phyloP scores from a whole-genome alignment of 2,797 vertebrate species.

The Paratrypauchen microcephalus region DNA sequence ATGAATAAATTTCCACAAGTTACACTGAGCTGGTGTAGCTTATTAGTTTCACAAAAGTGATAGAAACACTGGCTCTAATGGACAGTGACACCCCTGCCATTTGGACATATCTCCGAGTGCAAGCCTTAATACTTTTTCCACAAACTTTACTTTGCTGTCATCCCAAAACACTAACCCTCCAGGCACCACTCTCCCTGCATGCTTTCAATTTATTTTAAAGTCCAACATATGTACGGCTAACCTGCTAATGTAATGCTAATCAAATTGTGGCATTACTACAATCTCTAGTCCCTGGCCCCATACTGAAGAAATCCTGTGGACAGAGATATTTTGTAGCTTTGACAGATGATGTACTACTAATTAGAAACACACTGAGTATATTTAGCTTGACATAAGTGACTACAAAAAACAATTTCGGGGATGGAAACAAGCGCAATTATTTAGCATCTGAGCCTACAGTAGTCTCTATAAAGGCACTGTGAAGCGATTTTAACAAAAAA shows the following conservation, averaged over 20 bases:
- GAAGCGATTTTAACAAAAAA: conserved; percentile 71
- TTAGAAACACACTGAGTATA: conserved; percentile 12
- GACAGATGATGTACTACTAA: background rate
- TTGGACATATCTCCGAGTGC: conserved; percentile 33
- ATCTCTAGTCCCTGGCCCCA: background rate
- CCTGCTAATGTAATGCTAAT: conserved; percentile 21
- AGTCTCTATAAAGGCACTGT: conserved; percentile 77
- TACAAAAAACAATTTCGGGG: conserved; percentile 30
- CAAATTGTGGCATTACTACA: conserved; percentile 15
- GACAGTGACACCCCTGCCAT: conserved; percentile 4
- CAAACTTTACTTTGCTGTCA: conserved; percentile 23
- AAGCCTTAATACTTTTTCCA: conserved; percentile 28
- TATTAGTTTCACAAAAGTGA: too few species aligned
- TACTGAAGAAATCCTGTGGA: conserved; percentile 7
- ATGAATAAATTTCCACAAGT: too few species aligned
- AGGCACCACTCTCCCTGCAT: conserved; percentile 21
- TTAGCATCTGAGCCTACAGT: conserved; percentile 71
- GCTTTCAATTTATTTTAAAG: conserved; percentile 24
- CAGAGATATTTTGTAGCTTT: conserved; percentile 5
- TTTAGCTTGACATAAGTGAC: conserved; percentile 23
- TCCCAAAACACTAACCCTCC: conserved; percentile 10
- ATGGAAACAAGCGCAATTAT: conserved; percentile 49
- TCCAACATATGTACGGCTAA: conserved; percentile 19
- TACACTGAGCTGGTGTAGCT: too few species aligned
- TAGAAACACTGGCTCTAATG: background rate